These are phyloP conservation scores for Iphiclides podalirius DNA, from an alignment of 2,888 invertebrate genomes.

Conservation along the genomic window DNA sequence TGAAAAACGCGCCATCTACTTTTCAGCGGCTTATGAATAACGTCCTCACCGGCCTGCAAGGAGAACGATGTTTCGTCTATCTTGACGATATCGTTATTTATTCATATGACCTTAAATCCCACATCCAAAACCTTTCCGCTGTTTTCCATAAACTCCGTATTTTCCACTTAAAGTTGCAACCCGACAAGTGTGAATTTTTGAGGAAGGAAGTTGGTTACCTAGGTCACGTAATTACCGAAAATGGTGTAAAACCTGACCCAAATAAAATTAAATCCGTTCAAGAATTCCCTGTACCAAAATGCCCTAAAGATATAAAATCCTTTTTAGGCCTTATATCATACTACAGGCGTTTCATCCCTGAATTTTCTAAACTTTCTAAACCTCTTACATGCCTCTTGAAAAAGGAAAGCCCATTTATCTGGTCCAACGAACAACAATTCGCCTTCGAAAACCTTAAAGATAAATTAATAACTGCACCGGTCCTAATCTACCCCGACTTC, in stretches of 20 bases:
- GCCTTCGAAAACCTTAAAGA: background rate
- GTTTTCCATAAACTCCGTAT: constrained; percentile 22
- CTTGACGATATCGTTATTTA: background rate
- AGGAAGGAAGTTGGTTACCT: constrained; percentile 26
- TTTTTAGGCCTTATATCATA: constrained; percentile 46
- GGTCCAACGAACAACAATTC: background rate
- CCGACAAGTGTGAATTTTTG: constrained; percentile 36
- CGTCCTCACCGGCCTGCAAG: constrained; percentile 29
- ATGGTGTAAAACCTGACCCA: constrained; percentile 35
- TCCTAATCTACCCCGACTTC: too few species aligned
- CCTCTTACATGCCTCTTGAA: background rate
- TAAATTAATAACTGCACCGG: background rate
- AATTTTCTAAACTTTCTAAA: background rate
- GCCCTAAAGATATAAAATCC: background rate
- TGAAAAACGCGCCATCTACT: constrained; percentile 26
- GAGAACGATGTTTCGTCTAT: constrained; percentile 28
- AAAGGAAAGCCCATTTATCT: background rate
- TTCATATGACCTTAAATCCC: background rate
- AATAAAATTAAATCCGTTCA: constrained; percentile 25
- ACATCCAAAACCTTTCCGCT: background rate
- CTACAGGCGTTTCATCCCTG: constrained; percentile 20
- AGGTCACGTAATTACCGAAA: constrained; percentile 34
- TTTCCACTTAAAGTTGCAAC: constrained; percentile 33
- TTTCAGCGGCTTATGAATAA: constrained; percentile 14
- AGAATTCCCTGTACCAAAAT: constrained; percentile 24